phyloP scores from a whole-genome alignment of 2,113 vertebrate species.

The Neogale vison region DNA sequence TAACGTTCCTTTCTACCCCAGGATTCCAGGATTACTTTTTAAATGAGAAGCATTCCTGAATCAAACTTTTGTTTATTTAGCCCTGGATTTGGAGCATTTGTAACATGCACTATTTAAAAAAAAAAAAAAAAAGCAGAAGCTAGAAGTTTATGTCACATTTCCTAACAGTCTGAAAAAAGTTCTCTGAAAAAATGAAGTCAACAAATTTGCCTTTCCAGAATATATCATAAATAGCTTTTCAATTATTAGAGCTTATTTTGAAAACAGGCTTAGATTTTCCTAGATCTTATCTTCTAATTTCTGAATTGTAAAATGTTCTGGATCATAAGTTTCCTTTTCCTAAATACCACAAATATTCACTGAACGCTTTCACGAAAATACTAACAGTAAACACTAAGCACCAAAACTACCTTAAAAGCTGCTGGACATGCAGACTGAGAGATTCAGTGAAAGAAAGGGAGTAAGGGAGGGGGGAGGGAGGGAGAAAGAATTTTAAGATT shows the following conservation, averaged over 20 bases:
- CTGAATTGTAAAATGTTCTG: not conserved
- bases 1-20: not conserved
- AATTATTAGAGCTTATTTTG: not conserved
- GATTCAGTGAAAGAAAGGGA: not conserved
- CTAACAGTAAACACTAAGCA: not conserved
- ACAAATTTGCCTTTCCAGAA: not conserved
- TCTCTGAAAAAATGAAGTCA: not conserved
- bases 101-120: not conserved
- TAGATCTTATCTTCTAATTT: slow-evolving; percentile 1
- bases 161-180: not conserved
- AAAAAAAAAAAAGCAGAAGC: not conserved
- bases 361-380: not conserved
- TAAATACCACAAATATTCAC: not conserved
- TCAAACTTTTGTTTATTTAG: slow-evolving; percentile 9
- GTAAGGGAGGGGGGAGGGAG: not conserved
- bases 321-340: not conserved
- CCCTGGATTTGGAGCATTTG: not conserved
- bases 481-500: not conserved
- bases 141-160: not conserved
- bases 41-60: not conserved
- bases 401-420: not conserved
- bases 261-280: slow-evolving; percentile 14
- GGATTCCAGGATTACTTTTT: slow-evolving; percentile 1
- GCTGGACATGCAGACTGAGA: not conserved
- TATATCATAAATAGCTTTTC: not conserved